Conservation (phyloP, 2,797 vertebrate genomes). For the Epinephelus coioides region DNA sequence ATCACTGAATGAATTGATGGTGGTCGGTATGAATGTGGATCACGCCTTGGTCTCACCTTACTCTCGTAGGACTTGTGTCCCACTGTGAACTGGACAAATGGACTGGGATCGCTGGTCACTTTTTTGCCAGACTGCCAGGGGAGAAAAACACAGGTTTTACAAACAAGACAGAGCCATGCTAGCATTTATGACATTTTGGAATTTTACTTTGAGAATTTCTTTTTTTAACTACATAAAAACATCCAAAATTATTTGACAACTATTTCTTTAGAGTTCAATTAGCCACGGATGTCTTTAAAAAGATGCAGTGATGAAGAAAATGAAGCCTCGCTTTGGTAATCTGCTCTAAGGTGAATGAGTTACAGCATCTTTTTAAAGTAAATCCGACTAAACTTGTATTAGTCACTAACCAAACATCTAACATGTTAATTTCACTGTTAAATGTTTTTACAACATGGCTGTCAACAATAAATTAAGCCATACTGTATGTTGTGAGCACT, state of each 20-base stretch:
- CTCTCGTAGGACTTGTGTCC: slow-evolving; percentile 92
- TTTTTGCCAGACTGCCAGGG: slow-evolving; percentile 94
- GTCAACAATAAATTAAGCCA: background rate
- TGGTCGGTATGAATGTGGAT: background rate
- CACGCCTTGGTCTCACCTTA: slow-evolving; percentile 87
- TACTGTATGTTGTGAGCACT: background rate
- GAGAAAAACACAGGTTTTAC: slow-evolving; percentile 23
- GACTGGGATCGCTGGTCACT: slow-evolving; percentile 93
- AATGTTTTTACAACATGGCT: background rate
- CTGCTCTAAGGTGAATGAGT: background rate
- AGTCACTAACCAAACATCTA: background rate
- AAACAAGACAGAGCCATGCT: background rate
- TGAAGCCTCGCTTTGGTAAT: background rate
- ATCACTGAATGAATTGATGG: background rate
- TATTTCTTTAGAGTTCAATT: background rate
- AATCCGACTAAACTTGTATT: background rate
- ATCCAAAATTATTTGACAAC: background rate
- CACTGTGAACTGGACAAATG: slow-evolving; percentile 93
- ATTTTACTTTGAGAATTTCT: background rate
- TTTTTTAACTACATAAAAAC: background rate
- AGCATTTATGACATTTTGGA: background rate
- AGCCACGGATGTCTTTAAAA: background rate
- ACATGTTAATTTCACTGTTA: background rate
- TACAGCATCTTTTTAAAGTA: background rate
- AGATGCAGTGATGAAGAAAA: background rate